These are phyloP conservation scores for Brachyhypopomus gauderio DNA, from an alignment of 2,113 vertebrate species.

Conservation along the genomic window DNA sequence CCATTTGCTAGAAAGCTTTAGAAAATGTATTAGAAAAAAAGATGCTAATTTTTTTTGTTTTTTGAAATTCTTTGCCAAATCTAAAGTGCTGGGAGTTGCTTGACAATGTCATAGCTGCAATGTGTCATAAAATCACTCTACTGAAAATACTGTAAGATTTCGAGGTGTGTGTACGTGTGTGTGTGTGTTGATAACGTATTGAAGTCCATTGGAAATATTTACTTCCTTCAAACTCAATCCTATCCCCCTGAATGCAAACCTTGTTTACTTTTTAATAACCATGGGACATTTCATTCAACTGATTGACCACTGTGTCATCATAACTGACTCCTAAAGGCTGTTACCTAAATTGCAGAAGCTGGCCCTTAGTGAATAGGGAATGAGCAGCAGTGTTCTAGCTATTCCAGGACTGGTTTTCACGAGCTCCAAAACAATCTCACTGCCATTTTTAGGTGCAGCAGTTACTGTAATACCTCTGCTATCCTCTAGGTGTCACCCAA, in stretches of 20 bases:
- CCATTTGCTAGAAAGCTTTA: constrained; percentile 38
- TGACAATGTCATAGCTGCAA: constrained; percentile 32
- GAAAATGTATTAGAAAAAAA: constrained; percentile 10
- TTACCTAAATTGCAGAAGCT: no score
- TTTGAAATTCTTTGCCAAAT: constrained; percentile 14
- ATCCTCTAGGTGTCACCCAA: constrained; percentile 35
- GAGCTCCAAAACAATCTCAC: constrained; percentile 13
- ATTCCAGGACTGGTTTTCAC: not conserved
- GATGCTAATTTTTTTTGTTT: not conserved
- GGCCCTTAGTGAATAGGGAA: no score
- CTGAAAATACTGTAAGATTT: constrained; percentile 37
- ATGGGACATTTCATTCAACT: no score
- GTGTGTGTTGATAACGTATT: constrained; percentile 29
- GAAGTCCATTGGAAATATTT: constrained; percentile 9
- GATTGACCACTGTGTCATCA: no score
- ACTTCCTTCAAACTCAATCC: no score
- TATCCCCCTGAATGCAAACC: not conserved
- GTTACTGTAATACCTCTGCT: constrained; percentile 19
- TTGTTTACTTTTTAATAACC: not conserved
- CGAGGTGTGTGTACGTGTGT: constrained; percentile 37
- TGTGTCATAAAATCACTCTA: constrained; percentile 14
- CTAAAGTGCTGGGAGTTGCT: constrained; percentile 15
- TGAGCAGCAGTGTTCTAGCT: not conserved
- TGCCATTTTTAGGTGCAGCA: constrained; percentile 3
- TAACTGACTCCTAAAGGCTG: no score